A percentile compares a stretch with the other conserved stretches of the same genome.
Evolutionary conservation across 2,888 invertebrate species (phyloP).

Genomic region (Choristoneura rosaceana): DNA sequence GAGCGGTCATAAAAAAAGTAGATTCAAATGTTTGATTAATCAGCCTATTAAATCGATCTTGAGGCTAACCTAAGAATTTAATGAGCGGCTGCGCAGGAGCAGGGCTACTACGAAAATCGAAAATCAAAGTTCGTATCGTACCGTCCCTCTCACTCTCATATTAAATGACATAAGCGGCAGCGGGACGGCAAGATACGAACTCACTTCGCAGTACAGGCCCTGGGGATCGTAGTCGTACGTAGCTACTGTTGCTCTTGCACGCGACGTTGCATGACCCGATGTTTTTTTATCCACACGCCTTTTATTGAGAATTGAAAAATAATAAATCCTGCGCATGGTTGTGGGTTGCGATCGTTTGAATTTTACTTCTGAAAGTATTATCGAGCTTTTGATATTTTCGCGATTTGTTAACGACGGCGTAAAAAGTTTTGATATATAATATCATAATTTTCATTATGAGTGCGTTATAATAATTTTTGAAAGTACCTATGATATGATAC

Average conservation of each 20-base stretch:
- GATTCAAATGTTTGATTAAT: not conserved
- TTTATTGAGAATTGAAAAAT: conserved; percentile 40
- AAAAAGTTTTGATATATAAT: no score
- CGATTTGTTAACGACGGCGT: not conserved
- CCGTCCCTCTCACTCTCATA: no score
- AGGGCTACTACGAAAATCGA: no score
- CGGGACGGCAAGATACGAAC: no score
- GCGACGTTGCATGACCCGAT: conserved; percentile 77
- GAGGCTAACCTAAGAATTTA: conserved; percentile 23
- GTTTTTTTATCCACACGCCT: conserved; percentile 42
- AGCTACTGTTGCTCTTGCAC: conserved; percentile 60
- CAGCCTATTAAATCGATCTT: conserved; percentile 16
- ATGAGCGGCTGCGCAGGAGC: conserved; percentile 21
- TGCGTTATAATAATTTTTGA: no score
- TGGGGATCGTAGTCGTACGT: no score
- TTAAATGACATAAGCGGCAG: no score
- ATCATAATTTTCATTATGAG: no score
- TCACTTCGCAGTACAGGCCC: no score
- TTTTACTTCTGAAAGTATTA: conserved; percentile 16
- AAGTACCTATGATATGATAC: no score
- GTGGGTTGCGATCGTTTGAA: not conserved
- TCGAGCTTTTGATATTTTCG: not conserved
- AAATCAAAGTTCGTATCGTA: no score
- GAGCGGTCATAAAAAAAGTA: not conserved
- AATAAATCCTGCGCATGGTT: conserved; percentile 28